A percentile compares a stretch with the other conserved stretches of the same genome.
These are phyloP conservation scores for Axinella damicornis DNA, from an alignment of 37 sponge, comb jelly and placozoan genomes.

Conservation along the genomic window DNA sequence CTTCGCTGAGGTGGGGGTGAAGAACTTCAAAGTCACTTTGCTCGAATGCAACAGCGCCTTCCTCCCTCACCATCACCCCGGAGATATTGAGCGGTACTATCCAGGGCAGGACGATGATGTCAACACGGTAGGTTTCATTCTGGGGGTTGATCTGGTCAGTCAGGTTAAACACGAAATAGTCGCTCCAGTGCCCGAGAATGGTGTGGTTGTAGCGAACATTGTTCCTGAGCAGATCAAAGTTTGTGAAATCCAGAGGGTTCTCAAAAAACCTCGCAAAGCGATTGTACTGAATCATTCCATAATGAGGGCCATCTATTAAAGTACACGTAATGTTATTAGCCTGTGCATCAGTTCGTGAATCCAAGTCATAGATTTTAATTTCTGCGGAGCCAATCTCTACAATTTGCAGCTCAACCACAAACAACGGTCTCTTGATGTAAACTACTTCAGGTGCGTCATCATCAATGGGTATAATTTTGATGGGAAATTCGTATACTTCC, in stretches of 20 bases:
- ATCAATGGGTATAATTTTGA: constrained; percentile 45
- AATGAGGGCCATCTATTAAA: background rate
- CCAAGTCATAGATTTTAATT: constrained; percentile 4
- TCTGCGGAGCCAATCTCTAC: background rate
- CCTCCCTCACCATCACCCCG: constrained; percentile 22
- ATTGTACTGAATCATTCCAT: background rate
- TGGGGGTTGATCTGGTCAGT: constrained; percentile 42
- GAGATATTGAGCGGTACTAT: constrained; percentile 9
- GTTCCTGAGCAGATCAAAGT: constrained; percentile 32
- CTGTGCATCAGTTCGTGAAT: background rate
- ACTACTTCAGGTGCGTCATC: constrained; percentile 52
- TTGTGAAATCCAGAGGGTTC: constrained; percentile 16
- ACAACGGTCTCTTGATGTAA: background rate
- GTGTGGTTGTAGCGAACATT: constrained; percentile 39
- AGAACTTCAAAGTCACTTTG: constrained; percentile 7
- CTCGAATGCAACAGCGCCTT: background rate
- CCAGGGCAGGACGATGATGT: constrained; percentile 48
- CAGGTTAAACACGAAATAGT: constrained; percentile 33
- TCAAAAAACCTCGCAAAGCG: background rate
- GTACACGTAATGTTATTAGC: constrained; percentile 11
- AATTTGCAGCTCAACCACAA: background rate
- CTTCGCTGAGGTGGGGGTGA: constrained; percentile 25
- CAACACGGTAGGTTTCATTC: background rate
- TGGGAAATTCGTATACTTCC: constrained; percentile 2
- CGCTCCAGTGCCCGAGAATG: background rate